Evolutionary conservation across 2,888 invertebrate genomes (phyloP).

Genomic region (Drosophila niveifrons): DNA sequence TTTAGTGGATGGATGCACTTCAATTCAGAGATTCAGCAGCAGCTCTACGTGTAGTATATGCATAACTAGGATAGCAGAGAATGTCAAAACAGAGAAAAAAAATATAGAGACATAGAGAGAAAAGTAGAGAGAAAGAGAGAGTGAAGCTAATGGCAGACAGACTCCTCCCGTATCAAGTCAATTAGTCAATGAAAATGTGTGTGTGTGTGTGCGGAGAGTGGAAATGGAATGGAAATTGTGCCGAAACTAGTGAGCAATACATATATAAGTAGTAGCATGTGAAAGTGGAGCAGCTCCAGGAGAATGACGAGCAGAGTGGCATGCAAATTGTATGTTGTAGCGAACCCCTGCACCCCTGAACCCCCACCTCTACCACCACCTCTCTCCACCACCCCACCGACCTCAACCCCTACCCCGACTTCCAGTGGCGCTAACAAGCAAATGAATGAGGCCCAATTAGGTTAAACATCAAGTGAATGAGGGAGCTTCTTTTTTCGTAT

Average conservation of each 20-base stretch:
- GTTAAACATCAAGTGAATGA: constrained; percentile 76
- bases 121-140: constrained; percentile 10
- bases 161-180: constrained; percentile 27
- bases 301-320: constrained; percentile 56
- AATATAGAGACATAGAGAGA: constrained; percentile 10
- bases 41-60: constrained; percentile 13
- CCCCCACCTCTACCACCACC: not conserved
- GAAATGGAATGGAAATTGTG: constrained; percentile 48
- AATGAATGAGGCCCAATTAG: constrained; percentile 78
- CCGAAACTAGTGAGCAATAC: constrained; percentile 42
- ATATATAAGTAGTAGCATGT: constrained; percentile 46
- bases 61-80: constrained; percentile 33
- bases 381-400: not conserved
- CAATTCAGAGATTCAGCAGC: constrained; percentile 30
- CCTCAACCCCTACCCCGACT: constrained; percentile 1
- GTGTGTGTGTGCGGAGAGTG: constrained; percentile 29
- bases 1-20: constrained; percentile 44
- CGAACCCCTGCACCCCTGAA: constrained; percentile 9
- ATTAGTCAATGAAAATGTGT: constrained; percentile 51
- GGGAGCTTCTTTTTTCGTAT: constrained; percentile 32
- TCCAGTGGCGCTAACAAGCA: constrained; percentile 62
- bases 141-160: constrained; percentile 4
- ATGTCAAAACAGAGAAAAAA: constrained; percentile 15
- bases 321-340: constrained; percentile 65
- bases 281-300: constrained; percentile 53